Conservation (phyloP, 2,113 vertebrate species). For the Oplegnathus fasciatus region DNA sequence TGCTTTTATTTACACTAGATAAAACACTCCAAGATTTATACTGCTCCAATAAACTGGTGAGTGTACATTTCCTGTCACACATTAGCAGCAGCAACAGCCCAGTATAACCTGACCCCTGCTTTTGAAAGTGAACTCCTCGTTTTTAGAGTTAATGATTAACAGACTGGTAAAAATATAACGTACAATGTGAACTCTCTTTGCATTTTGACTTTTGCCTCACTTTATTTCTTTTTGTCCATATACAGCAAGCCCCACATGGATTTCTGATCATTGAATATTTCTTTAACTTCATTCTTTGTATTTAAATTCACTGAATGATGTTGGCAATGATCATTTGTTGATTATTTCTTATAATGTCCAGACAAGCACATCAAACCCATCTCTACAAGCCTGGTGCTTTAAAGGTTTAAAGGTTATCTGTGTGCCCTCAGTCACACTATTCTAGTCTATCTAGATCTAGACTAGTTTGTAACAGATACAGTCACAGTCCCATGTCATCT, state of each 20-base stretch:
- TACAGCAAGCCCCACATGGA: neutral
- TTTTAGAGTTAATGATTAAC: conserved; percentile 58
- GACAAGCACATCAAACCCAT: neutral
- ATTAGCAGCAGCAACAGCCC: conserved; percentile 6
- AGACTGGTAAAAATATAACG: conserved; percentile 32
- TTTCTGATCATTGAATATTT: neutral
- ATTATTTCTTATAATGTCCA: neutral
- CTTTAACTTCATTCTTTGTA: neutral
- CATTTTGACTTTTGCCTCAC: neutral
- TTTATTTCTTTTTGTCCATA: neutral
- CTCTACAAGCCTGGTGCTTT: neutral
- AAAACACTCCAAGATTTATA: conserved; percentile 14
- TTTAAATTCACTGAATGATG: neutral
- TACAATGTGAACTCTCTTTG: neutral
- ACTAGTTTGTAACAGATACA: neutral
- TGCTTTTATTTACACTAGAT: conserved; percentile 38
- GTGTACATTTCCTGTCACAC: conserved; percentile 41
- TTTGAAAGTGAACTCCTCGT: neutral
- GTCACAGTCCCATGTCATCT: neutral
- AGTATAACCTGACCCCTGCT: neutral
- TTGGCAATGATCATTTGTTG: neutral
- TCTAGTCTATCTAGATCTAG: neutral
- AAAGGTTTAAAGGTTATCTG: neutral
- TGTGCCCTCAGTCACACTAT: neutral
- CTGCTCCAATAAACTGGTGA: conserved; percentile 17